Conservation (phyloP, 2,888 invertebrate species). For the Nomada ruficornis region DNA sequence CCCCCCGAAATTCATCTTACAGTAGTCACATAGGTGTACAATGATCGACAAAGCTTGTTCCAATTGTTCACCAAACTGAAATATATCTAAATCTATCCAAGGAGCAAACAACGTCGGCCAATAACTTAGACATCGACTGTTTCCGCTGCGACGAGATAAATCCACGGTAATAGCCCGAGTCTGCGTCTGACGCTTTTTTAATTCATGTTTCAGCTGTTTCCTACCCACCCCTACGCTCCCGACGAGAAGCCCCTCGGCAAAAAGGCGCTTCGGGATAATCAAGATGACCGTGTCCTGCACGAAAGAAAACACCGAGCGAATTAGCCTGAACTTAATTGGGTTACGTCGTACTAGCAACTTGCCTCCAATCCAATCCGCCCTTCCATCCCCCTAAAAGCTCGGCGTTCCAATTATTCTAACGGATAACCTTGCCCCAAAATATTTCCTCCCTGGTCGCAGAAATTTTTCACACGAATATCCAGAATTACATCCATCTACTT, state of each 20-base stretch:
- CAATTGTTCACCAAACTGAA: conserved; percentile 10
- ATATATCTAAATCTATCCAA: conserved; percentile 41
- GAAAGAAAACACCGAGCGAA: conserved; percentile 67
- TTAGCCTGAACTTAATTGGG: conserved; percentile 70
- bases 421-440: too few relatives aligned
- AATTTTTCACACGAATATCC: too few relatives aligned
- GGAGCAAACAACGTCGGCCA: conserved; percentile 40
- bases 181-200: conserved; percentile 53
- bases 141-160: conserved; percentile 40
- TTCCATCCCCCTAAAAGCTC: conserved; percentile 18
- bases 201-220: conserved; percentile 42
- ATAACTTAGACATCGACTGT: conserved; percentile 37
- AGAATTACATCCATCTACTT: too few relatives aligned
- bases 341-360: conserved; percentile 50
- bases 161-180: conserved; percentile 48
- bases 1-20: background rate
- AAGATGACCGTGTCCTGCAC: conserved; percentile 60
- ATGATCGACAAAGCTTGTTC: background rate
- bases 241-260: conserved; percentile 33
- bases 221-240: background rate
- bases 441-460: background rate
- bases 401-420: conserved; percentile 46
- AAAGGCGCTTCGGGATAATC: conserved; percentile 59
- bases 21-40: background rate
- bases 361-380: conserved; percentile 22